Percentiles rank a stretch among this genome's conserved stretches.
phyloP scores from a whole-genome alignment of 2,113 vertebrate species.

The Poecilia latipinna region DNA sequence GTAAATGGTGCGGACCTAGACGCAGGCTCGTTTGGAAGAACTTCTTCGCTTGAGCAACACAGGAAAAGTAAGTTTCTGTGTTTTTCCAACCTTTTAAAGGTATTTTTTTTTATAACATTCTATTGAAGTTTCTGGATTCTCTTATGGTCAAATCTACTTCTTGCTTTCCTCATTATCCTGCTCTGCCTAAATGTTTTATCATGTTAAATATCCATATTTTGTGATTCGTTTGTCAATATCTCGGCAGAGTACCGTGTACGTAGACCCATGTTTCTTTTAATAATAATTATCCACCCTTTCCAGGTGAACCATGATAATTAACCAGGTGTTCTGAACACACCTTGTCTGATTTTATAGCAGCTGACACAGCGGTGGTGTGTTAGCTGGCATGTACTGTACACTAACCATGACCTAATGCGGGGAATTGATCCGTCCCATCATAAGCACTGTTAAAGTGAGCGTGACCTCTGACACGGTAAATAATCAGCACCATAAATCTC shows the following conservation, averaged over 20 bases:
- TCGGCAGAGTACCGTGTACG: no score
- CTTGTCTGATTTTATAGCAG: not conserved
- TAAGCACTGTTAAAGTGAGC: no score
- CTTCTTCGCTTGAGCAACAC: not conserved
- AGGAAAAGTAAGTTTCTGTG: not conserved
- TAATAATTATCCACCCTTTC: no score
- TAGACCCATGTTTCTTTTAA: no score
- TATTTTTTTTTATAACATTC: not conserved
- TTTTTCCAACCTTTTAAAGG: not conserved
- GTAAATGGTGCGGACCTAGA: not conserved
- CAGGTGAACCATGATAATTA: no score
- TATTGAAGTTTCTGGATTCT: not conserved
- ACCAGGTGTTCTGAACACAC: not conserved
- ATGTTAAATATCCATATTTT: not conserved
- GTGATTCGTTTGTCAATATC: no score
- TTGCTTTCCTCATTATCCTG: not conserved
- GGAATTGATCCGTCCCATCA: not conserved
- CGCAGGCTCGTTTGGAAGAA: not conserved
- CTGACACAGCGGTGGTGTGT: not conserved
- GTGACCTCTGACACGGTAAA: not conserved
- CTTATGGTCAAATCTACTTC: no score
- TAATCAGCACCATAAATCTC: not conserved
- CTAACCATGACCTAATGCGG: slow-evolving; percentile 17
- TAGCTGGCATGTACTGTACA: not conserved
- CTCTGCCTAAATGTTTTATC: not conserved